Conservation (phyloP, 2,797 vertebrate species). For the Decapterus maruadsi region DNA sequence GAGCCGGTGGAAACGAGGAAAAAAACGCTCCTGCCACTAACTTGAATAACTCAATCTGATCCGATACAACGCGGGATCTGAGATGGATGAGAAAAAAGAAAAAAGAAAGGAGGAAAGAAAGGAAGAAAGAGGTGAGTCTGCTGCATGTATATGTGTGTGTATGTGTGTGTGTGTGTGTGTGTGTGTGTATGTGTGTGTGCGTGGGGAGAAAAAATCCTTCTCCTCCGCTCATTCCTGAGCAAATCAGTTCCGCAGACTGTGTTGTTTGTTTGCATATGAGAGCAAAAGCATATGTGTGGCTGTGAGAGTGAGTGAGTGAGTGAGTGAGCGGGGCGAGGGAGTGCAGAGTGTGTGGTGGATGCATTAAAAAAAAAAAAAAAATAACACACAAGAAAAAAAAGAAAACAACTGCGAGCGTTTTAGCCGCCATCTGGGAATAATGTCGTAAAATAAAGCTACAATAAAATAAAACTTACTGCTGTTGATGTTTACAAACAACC, state of each 20-base stretch:
- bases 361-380: conserved; percentile 25
- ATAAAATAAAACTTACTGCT: conserved; percentile 80
- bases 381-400: neutral
- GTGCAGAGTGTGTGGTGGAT: conserved; percentile 58
- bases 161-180: too few species aligned
- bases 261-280: conserved; percentile 69
- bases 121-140: conserved; percentile 11
- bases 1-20: conserved; percentile 61
- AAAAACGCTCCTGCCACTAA: conserved; percentile 62
- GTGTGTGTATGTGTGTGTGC: too few species aligned
- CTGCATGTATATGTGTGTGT: too few species aligned
- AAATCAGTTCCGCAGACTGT: conserved; percentile 38
- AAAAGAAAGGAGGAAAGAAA: conserved; percentile 1
- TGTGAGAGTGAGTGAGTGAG: conserved; percentile 19
- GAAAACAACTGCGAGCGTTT: conserved; percentile 45
- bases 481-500: conserved; percentile 84
- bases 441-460: conserved; percentile 79
- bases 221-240: conserved; percentile 28
- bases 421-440: conserved; percentile 82
- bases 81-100: conserved; percentile 22
- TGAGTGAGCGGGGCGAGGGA: conserved; percentile 8
- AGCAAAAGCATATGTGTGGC: conserved; percentile 56
- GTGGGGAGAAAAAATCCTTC: neutral
- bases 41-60: conserved; percentile 73
- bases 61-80: conserved; percentile 36